A percentile compares a stretch with the other conserved stretches of the same genome.
phyloP scores from a whole-genome alignment of 2,113 vertebrate genomes.

The Bettongia penicillata region DNA sequence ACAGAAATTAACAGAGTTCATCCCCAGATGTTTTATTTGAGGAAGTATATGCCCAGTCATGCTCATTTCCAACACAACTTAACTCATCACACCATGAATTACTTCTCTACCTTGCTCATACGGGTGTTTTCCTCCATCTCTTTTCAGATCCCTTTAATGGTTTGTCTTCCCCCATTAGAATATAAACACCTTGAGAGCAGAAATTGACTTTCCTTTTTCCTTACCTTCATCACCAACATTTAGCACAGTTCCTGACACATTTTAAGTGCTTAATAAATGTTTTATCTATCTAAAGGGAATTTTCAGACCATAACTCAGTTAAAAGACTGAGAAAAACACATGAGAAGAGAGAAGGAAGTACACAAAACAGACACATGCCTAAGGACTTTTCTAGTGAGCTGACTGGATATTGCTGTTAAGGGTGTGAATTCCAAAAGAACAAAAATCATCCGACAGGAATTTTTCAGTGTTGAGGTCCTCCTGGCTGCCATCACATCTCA shows the following conservation, averaged over 20 bases:
- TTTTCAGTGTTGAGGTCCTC: background rate
- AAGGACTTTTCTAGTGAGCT: background rate
- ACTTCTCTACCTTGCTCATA: background rate
- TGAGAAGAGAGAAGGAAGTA: background rate
- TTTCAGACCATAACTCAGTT: background rate
- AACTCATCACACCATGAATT: background rate
- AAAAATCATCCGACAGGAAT: background rate
- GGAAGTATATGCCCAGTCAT: background rate
- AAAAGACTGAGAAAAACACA: background rate
- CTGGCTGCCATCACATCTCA: too few species aligned
- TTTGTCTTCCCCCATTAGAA: background rate
- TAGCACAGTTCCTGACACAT: background rate
- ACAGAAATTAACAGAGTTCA: background rate
- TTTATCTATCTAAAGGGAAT: background rate
- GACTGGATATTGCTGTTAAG: background rate
- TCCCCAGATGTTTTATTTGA: background rate
- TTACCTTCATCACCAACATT: background rate
- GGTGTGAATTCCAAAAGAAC: background rate
- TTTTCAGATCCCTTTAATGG: background rate
- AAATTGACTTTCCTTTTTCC: background rate
- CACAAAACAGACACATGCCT: background rate
- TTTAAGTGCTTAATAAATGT: background rate
- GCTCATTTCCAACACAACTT: background rate
- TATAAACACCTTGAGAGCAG: background rate
- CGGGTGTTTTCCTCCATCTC: background rate